Evolutionary conservation across 2,888 invertebrate species (phyloP), one percentile per base, ranked within the genome.

Genomic region (Drosophila atroscutellata): DNA sequence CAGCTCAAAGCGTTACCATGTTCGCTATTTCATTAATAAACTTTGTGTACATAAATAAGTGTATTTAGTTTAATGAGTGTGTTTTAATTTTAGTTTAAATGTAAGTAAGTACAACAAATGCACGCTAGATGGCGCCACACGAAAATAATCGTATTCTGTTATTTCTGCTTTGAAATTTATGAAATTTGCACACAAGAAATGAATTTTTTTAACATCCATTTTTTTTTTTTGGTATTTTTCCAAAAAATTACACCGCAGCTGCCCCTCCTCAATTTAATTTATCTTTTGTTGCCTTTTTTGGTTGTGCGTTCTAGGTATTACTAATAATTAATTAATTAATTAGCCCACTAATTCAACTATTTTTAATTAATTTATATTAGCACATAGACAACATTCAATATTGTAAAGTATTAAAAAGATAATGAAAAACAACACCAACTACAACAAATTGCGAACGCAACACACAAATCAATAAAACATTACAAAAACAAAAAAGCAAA

Each of bases 401-500:
- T 80, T 90, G 81, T 87, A 90, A 88, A 89, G 90, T 90, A 90
- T 88, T 90, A 90, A 86, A 79, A 81, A 75, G 77, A 67, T 68
- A 65, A 73, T 56, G 34, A 64, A 56, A 61, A 76, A 58, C 28
- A 68, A 68, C 30, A 51, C 54, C n/a, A 58, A 45, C 45, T 45
- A 24, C 20, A 68, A 69, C 20, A 66, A 73, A 78, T 84, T 75
- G 86, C 81, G 56, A 70, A 74, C 55, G 83, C 81, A 83, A 78
- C 72, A 57, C 64, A 82, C 72, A 85, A 83, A 86, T 75, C 73
- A 82, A 86, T 83, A 88, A 86, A 74, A 79, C 45, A 73, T 24
- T 45, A 45, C 45, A 47, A 61, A 45, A 72, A 75, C n/a, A 59
- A 50, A 52, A 69, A 76, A 78, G 47, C 20, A 47, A 61, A 42